Evolutionary conservation across 30 jellyfish, hydroid and myxozoan species (phyloP).

Genomic region (Sanderia malayensis): DNA sequence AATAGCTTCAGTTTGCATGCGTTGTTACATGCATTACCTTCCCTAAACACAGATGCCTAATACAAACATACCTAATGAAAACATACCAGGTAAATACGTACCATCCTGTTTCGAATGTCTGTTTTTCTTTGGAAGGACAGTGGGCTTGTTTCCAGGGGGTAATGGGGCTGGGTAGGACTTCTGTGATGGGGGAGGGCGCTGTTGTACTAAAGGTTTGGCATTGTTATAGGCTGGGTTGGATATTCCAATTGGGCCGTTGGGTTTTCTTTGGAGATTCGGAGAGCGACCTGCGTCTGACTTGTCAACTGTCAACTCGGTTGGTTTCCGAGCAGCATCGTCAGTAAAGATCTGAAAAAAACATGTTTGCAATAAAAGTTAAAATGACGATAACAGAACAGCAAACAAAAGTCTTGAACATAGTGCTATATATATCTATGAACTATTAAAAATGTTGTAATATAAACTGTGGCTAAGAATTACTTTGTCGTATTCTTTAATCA

Average conservation of each 20-base stretch:
- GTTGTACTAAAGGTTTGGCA: constrained; percentile 5
- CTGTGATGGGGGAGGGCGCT: constrained; percentile 37
- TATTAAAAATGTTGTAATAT: too few species aligned
- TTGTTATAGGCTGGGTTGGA: constrained; percentile 32
- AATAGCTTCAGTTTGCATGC: neutral
- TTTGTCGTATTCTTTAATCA: constrained; percentile 85
- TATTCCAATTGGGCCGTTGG: constrained; percentile 41
- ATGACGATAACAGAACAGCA: neutral
- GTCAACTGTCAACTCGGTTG: constrained; percentile 5
- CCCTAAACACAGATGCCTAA: neutral
- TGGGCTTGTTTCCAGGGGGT: constrained; percentile 40
- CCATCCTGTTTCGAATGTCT: constrained; percentile 5
- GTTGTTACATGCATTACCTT: too few species aligned
- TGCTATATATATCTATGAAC: neutral
- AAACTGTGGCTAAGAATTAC: too few species aligned
- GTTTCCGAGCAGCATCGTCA: constrained; percentile 46
- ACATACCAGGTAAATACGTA: neutral
- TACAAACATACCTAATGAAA: neutral
- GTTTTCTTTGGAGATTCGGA: constrained; percentile 28
- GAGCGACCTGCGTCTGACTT: constrained; percentile 30
- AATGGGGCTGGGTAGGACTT: constrained; percentile 59
- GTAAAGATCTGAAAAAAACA: constrained; percentile 15
- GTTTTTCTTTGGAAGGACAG: constrained; percentile 46
- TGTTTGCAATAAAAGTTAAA: neutral
- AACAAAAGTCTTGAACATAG: neutral